Base-by-base conservation (phyloP, 1,140 invertebrate genomes). In the Dufourea novaeangliae region DNA sequence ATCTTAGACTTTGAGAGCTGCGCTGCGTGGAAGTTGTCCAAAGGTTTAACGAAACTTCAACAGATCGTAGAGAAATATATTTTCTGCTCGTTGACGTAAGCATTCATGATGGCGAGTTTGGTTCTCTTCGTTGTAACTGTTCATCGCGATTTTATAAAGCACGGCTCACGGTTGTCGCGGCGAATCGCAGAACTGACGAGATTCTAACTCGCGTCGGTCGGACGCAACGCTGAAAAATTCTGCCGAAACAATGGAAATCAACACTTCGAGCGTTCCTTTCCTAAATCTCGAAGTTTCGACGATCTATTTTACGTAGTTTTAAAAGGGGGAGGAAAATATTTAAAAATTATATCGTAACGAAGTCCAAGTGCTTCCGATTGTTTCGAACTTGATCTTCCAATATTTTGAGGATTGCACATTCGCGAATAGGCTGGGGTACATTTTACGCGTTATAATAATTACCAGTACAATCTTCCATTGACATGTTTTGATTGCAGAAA, bases 361-460 rank as follows among this genome's bases (percentile, higher is more conserved):
- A 27, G 32, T 61, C 37, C 59, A 39, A 73, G 76, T 70, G 69
- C 76, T 73, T 78, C 69, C 76, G 39, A 72, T 78, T 44, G 12
- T 64, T 71, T 66, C 72, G 17, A 50, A 64, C 50, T 27, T 17
- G 74, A 46, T 66, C 76, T 73, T 73, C 61, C 69, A 46, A 37
- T 64, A 41, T 22, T 57, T 73, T 54, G 34, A 11, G 2, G 27
- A 22, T 25, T 10, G 7, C n/a, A 8, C 27, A 25, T 39, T n/a
- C 41, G 20, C 32, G 22, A 54, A 8, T 29, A 59, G 27, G 32
- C 14, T 37, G n/a, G 17, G 3, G 14, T 7, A 27, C 61, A 27
- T 66, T 56, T 20, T n/a, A 20, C 12, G 46, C 1, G 22, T 2
- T n/a, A 14, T 37, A 37, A n/a, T 10, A 34, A 17, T 34, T 32